A percentile compares a stretch with the other conserved stretches of the same genome.
Conservation (phyloP, 2,797 vertebrate genomes). For the Lophura swinhoii region DNA sequence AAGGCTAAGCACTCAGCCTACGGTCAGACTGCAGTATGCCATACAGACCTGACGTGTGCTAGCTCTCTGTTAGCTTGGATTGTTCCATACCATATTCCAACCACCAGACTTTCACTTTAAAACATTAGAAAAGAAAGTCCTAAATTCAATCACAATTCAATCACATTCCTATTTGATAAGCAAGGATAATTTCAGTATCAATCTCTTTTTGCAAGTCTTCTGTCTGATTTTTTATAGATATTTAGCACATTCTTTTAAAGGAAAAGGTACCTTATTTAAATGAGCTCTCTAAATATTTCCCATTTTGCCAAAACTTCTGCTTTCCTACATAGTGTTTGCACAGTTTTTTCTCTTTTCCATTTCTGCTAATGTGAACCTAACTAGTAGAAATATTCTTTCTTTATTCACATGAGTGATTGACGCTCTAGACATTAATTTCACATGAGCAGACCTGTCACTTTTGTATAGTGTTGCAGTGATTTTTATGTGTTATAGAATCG, state of each 20-base stretch:
- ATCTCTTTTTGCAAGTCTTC: neutral
- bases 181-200: neutral
- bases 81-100: neutral
- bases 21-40: accelerated
- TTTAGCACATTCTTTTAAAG: neutral
- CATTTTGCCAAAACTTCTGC: neutral
- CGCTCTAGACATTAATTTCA: neutral
- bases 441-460: neutral
- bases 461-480: neutral
- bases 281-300: neutral
- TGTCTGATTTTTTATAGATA: neutral
- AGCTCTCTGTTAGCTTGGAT: neutral
- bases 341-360: neutral
- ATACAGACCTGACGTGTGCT: neutral
- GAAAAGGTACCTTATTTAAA: neutral
- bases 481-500: conserved; percentile 47
- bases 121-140: neutral
- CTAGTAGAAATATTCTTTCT: neutral
- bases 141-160: neutral
- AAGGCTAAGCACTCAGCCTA: neutral
- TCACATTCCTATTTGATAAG: neutral
- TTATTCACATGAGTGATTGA: neutral
- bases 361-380: neutral
- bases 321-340: neutral
- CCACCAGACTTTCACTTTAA: neutral